Conservation (phyloP, 2,113 vertebrate genomes). For the Columba janthina region DNA sequence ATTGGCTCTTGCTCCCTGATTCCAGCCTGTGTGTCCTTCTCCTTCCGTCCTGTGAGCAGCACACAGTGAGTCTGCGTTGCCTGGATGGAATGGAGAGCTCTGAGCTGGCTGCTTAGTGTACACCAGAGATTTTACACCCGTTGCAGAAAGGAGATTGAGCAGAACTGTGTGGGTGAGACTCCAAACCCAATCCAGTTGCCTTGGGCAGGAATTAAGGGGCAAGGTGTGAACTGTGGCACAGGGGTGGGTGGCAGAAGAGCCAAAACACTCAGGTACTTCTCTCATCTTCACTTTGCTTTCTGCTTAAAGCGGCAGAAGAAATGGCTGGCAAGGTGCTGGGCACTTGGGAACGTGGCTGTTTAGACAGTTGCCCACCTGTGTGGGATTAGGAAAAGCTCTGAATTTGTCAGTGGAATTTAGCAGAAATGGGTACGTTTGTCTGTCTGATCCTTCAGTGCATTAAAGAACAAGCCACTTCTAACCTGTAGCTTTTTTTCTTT, state of each 20-base stretch:
- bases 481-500: not conserved
- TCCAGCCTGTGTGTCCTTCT: not conserved
- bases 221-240: not conserved
- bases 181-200: conserved; percentile 23
- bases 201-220: conserved; percentile 34
- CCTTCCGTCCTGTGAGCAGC: rapidly evolving
- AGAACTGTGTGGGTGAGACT: not conserved
- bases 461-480: not conserved
- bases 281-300: not conserved
- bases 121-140: not conserved
- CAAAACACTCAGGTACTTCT: not conserved
- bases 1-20: not conserved
- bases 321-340: not conserved
- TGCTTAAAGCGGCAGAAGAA: not conserved
- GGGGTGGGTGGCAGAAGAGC: not conserved
- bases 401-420: not conserved
- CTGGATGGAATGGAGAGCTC: not conserved
- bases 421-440: not conserved
- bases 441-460: not conserved
- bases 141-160: not conserved
- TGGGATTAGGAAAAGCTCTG: not conserved
- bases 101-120: not conserved
- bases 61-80: not conserved
- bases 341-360: not conserved
- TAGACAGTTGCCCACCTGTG: not conserved